phyloP scores from a whole-genome alignment of 2,888 invertebrate species.

The Xanthostigma xanthostigma region DNA sequence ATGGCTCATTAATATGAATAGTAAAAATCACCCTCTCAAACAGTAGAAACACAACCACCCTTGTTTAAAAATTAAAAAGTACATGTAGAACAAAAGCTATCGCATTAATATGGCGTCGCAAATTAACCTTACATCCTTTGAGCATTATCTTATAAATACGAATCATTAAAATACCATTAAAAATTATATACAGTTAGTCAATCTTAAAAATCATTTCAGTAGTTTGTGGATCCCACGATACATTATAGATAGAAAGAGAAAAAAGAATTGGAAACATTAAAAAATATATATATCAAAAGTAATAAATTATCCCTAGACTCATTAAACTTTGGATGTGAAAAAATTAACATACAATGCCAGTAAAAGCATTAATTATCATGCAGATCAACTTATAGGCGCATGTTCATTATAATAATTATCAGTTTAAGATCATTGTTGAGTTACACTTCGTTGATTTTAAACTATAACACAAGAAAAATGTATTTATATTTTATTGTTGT shows the following conservation, averaged over 20 bases:
- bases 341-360: conserved; percentile 1
- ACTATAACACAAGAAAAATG: background rate
- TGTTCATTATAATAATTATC: conserved; percentile 2
- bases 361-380: conserved; percentile 1
- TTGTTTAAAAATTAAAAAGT: too few species aligned
- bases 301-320: background rate
- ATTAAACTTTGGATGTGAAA: conserved; percentile 2
- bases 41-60: too few species aligned
- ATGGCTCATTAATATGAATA: too few species aligned
- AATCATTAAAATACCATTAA: conserved; percentile 5
- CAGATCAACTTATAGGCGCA: too few species aligned
- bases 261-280: too few species aligned
- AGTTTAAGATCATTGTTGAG: conserved; percentile 1
- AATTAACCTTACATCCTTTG: conserved; percentile 7
- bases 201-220: background rate
- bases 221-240: too few species aligned
- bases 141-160: conserved; percentile 1
- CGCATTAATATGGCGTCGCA: background rate
- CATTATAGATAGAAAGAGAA: too few species aligned
- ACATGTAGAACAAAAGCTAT: background rate
- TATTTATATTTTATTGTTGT: background rate
- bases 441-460: background rate
- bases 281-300: too few species aligned
- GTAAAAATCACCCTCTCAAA: too few species aligned
- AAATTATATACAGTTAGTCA: conserved; percentile 5